These are phyloP conservation scores for Caenorhabditis briggsae DNA, from an alignment of 1,140 invertebrate species.

Conservation along the genomic window DNA sequence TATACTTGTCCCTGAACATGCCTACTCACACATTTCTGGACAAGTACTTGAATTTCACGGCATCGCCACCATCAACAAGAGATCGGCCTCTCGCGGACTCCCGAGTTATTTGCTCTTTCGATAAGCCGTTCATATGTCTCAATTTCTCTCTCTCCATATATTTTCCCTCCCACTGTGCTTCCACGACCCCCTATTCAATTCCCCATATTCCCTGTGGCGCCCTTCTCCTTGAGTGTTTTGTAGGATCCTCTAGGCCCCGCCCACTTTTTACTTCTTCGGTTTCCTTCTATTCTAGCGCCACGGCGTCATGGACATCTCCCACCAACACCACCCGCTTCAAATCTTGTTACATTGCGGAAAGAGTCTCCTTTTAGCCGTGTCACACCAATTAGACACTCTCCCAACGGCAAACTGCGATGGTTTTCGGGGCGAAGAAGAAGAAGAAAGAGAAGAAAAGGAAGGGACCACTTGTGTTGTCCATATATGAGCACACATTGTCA, in stretches of 20 bases:
- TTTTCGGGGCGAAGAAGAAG: neutral
- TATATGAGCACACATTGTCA: slow-evolving; percentile 56
- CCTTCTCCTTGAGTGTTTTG: neutral
- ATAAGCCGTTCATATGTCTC: slow-evolving; percentile 55
- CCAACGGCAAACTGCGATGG: slow-evolving; percentile 36
- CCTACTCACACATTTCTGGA: neutral
- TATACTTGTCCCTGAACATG: neutral
- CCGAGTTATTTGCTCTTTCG: slow-evolving; percentile 39
- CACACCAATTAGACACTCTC: slow-evolving; percentile 54
- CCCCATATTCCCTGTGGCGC: slow-evolving; percentile 25
- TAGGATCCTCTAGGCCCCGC: slow-evolving; percentile 26
- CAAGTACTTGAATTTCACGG: slow-evolving; percentile 21
- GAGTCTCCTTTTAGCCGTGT: slow-evolving; percentile 44
- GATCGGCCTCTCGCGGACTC: neutral
- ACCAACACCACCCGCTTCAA: slow-evolving; percentile 13
- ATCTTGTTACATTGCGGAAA: slow-evolving; percentile 54
- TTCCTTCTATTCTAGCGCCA: slow-evolving; percentile 47
- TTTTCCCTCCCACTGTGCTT: slow-evolving; percentile 40
- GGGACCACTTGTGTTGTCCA: slow-evolving; percentile 51
- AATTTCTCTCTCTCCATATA: slow-evolving; percentile 16
- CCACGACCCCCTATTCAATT: slow-evolving; percentile 37
- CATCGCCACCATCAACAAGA: slow-evolving; percentile 4
- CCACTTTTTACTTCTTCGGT: slow-evolving; percentile 26
- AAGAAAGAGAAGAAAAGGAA: slow-evolving; percentile 10
- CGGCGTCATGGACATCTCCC: slow-evolving; percentile 36